These are phyloP conservation scores for Encarsia formosa DNA, from an alignment of 2,888 invertebrate genomes.

Conservation along the genomic window DNA sequence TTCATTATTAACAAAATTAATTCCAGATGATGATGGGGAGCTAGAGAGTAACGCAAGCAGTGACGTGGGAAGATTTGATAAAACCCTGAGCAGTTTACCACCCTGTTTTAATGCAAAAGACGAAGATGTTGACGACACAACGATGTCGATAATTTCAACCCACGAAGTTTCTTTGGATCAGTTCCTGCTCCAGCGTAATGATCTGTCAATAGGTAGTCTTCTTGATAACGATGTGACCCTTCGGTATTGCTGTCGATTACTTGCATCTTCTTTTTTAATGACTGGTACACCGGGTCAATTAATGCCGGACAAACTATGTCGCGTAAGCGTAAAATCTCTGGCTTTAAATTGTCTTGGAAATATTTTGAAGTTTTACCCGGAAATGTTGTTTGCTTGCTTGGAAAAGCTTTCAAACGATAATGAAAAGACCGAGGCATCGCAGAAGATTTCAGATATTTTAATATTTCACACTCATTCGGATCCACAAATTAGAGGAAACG, in stretches of 20 bases:
- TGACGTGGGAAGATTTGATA: conserved; percentile 36
- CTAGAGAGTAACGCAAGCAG: conserved; percentile 41
- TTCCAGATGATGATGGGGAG: conserved; percentile 36
- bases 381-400: conserved; percentile 62
- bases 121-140: conserved; percentile 34
- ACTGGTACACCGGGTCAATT: conserved; percentile 60
- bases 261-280: conserved; percentile 71
- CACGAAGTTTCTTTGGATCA: conserved; percentile 22
- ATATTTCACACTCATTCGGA: conserved; percentile 70
- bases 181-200: conserved; percentile 44
- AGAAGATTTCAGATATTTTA: conserved; percentile 68
- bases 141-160: conserved; percentile 34
- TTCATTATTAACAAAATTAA: neutral
- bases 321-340: conserved; percentile 88
- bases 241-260: conserved; percentile 67
- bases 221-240: conserved; percentile 64
- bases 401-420: conserved; percentile 41
- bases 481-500: conserved; percentile 75
- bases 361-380: conserved; percentile 70
- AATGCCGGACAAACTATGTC: conserved; percentile 69
- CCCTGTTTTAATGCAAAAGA: conserved; percentile 22
- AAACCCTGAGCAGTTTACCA: conserved; percentile 6
- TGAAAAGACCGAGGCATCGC: conserved; percentile 45
- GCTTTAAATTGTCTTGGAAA: conserved; percentile 77
- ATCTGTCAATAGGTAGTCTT: conserved; percentile 65